Base-by-base conservation (phyloP, 2,797 vertebrate genomes). In the Decapterus maruadsi region DNA sequence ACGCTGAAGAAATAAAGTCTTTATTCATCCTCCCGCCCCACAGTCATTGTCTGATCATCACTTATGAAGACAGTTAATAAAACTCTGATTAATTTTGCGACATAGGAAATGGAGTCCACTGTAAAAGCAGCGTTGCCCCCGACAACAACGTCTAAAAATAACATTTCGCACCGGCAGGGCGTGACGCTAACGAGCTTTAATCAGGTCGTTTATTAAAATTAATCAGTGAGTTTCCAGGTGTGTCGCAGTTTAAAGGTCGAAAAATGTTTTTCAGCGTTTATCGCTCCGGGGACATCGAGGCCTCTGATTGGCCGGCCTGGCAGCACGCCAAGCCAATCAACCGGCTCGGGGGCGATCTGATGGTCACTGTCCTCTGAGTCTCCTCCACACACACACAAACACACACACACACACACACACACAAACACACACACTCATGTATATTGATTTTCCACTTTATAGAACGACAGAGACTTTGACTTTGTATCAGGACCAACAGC, bases 351-450 rank as follows among this genome's bases (percentile, higher is more conserved):
- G 75, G 84, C 36, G 12, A 68, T 79, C 34, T 73, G 69, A 76
- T 71, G 75, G 74, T 75, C 62, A 45, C 73, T 79, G 87, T 85
- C 85, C 83, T 87, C 86, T 73, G 83, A 85, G 64, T 91, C 78
- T 83, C 83, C 82, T 89, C 85, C 72, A 60, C 56, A 62, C 56
- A 56, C 68, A 75, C 59, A 73, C 77, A 53, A 48, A 74, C 70
- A 84, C 72, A 77, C 48, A 66, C 40, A 58, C 22, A 64, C 36
- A 58, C 62, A 12, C 40, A 54, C 31, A 60, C 54, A 20, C 31
- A 0, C n/a, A 9, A 19, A 64, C 38, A 58, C 62, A 13, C 29
- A 40, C 22, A 60, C 62, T 8, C n/a, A 40, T 14, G 55, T 34
- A 16, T 13, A 1, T 16, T 19, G 80, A 78, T 76, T 79, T 81